These are phyloP conservation scores for Pangasius mekongensis DNA, from an alignment of 2,797 vertebrate species.

Conservation along the genomic window DNA sequence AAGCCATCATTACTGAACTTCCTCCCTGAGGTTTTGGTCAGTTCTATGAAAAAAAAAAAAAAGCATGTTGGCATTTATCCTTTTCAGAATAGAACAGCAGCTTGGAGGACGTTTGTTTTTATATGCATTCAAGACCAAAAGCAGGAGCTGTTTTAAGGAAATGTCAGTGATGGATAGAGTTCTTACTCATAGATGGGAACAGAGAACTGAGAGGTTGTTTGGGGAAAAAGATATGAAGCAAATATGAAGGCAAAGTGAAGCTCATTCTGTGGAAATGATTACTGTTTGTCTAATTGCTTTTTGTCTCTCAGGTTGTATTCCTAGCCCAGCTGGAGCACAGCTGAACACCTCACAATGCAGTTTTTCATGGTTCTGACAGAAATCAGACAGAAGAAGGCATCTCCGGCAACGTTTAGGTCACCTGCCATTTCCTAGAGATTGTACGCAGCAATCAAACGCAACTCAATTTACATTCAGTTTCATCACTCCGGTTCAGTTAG, in stretches of 20 bases:
- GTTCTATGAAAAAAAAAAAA: not conserved
- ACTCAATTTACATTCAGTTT: not conserved
- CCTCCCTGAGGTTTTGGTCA: conserved; percentile 64
- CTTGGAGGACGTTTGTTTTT: not conserved
- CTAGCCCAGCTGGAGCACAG: conserved; percentile 32
- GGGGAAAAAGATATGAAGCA: conserved; percentile 19
- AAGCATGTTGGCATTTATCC: not conserved
- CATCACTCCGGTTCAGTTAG: conserved; percentile 27
- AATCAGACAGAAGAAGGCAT: conserved; percentile 3
- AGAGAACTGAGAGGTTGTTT: conserved; percentile 9
- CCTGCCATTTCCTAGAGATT: not conserved
- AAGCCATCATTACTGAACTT: conserved; percentile 63
- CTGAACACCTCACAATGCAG: conserved; percentile 32
- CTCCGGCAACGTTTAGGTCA: conserved; percentile 25
- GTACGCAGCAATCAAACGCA: not conserved
- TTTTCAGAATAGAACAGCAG: not conserved
- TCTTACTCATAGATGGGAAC: conserved; percentile 9
- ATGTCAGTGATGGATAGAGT: conserved; percentile 21
- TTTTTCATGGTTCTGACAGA: conserved; percentile 33
- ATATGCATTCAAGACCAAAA: conserved; percentile 21
- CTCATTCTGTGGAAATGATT: conserved; percentile 36
- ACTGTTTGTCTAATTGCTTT: conserved; percentile 5
- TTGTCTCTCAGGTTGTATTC: conserved; percentile 40
- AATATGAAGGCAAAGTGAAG: conserved; percentile 35
- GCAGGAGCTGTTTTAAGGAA: not conserved